A percentile compares a stretch with the other conserved stretches of the same genome.
Evolutionary conservation across 2,113 vertebrate genomes (phyloP).

Genomic region (Mionectes macconnelli): DNA sequence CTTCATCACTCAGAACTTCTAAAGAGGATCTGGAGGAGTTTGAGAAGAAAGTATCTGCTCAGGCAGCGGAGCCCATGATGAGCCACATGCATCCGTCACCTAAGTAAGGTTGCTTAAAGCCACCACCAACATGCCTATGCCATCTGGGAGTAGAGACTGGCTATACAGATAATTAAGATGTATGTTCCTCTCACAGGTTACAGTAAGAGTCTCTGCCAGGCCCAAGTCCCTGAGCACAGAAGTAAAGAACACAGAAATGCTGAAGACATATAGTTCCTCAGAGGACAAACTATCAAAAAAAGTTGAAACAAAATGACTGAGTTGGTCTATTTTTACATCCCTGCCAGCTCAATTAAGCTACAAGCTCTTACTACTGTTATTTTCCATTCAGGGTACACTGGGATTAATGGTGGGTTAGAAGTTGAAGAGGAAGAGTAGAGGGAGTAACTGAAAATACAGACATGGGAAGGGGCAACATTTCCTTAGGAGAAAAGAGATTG

Average conservation of each 20-base stretch:
- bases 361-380: not conserved
- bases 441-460: rapidly evolving
- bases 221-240: not conserved
- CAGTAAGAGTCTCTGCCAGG: not conserved
- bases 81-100: not conserved
- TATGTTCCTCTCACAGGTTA: not conserved
- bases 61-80: not conserved
- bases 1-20: not conserved
- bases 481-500: not conserved
- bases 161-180: not conserved
- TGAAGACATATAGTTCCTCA: not conserved
- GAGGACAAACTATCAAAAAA: not conserved
- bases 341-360: not conserved
- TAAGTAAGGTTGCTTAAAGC: not conserved
- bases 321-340: not conserved
- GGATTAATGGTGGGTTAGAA: not conserved
- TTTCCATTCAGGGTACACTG: not conserved
- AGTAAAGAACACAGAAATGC: not conserved
- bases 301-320: not conserved
- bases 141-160: not conserved
- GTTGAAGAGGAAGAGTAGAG: not conserved
- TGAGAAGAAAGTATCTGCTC: not conserved
- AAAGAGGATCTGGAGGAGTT: not conserved
- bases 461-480: not conserved
- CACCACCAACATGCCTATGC: not conserved